A percentile compares a stretch with the other conserved stretches of the same genome.
These are phyloP conservation scores for Clunio marinus DNA, from an alignment of 2,888 invertebrate genomes.

Conservation along the genomic window DNA sequence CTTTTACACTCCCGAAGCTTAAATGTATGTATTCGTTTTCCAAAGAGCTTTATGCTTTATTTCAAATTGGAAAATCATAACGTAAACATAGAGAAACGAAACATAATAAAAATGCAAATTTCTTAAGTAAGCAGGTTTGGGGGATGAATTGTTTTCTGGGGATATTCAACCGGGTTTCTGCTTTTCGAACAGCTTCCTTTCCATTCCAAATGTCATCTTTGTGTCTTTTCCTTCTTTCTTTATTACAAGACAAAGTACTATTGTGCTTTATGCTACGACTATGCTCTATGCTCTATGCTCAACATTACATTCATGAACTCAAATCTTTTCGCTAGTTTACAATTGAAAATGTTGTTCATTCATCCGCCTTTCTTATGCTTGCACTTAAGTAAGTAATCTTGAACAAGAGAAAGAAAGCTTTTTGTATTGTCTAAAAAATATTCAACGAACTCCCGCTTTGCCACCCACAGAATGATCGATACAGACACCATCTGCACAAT, in stretches of 20 bases:
- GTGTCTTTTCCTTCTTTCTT: neutral
- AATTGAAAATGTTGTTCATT: too few relatives aligned
- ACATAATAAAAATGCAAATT: slow-evolving; percentile 36
- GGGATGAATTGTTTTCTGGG: neutral
- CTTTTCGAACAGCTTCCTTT: neutral
- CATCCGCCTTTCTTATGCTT: too few relatives aligned
- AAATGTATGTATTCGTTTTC: slow-evolving; percentile 1
- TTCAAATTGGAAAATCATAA: slow-evolving; percentile 38
- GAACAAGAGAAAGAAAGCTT: neutral
- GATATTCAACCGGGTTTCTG: neutral
- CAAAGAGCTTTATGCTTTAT: slow-evolving; percentile 33
- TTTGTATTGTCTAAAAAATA: too few relatives aligned
- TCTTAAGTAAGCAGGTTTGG: neutral
- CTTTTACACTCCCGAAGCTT: neutral
- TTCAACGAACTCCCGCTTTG: too few relatives aligned
- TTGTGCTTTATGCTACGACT: neutral
- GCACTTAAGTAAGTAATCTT: too few relatives aligned
- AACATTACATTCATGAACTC: too few relatives aligned
- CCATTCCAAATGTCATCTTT: too few relatives aligned
- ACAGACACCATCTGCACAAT: slow-evolving; percentile 31
- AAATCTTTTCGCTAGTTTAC: too few relatives aligned
- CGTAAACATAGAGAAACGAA: slow-evolving; percentile 13
- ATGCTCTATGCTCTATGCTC: too few relatives aligned
- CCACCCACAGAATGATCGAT: slow-evolving; percentile 22
- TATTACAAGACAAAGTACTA: neutral